These are phyloP conservation scores for Poeciliopsis paucimaculata DNA, from an alignment of 2,797 vertebrate genomes.

Conservation along the genomic window DNA sequence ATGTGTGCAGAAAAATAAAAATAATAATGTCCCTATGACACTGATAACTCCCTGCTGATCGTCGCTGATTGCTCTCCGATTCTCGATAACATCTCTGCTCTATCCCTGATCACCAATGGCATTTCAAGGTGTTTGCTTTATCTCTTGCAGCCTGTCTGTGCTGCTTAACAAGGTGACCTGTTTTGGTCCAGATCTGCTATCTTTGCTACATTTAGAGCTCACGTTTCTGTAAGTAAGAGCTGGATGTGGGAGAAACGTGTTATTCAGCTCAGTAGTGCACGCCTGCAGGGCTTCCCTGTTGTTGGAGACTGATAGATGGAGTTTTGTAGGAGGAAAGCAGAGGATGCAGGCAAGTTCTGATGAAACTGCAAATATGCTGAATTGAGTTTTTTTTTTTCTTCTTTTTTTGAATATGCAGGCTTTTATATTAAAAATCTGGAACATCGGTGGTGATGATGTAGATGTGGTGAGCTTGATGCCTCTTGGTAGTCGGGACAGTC, in stretches of 20 bases:
- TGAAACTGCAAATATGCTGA: not conserved
- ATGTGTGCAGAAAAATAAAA: not conserved
- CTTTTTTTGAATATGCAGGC: not conserved
- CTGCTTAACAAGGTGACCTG: constrained; percentile 31
- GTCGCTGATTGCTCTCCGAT: constrained; percentile 10
- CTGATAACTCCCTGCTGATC: constrained; percentile 4
- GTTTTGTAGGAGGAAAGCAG: not conserved
- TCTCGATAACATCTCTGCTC: constrained; percentile 12
- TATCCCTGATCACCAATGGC: constrained; percentile 19
- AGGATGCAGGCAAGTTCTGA: not conserved
- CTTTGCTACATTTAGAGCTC: not conserved
- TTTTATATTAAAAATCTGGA: not conserved
- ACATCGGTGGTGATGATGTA: not conserved
- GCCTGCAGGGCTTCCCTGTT: not conserved
- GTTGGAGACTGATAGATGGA: constrained; percentile 11
- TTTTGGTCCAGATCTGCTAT: constrained; percentile 14
- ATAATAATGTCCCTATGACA: constrained; percentile 13
- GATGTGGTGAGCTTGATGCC: not conserved
- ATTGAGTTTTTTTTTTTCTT: not conserved
- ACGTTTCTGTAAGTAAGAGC: not conserved
- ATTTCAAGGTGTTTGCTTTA: constrained; percentile 30
- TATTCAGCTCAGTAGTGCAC: not conserved
- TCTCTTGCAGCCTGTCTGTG: constrained; percentile 7
- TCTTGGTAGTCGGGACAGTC: not conserved
- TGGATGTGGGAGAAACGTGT: not conserved